Evolutionary conservation across 2,888 invertebrate species (phyloP), one percentile per base, ranked within the genome.

Genomic region (Scaptomyza caliginosa): DNA sequence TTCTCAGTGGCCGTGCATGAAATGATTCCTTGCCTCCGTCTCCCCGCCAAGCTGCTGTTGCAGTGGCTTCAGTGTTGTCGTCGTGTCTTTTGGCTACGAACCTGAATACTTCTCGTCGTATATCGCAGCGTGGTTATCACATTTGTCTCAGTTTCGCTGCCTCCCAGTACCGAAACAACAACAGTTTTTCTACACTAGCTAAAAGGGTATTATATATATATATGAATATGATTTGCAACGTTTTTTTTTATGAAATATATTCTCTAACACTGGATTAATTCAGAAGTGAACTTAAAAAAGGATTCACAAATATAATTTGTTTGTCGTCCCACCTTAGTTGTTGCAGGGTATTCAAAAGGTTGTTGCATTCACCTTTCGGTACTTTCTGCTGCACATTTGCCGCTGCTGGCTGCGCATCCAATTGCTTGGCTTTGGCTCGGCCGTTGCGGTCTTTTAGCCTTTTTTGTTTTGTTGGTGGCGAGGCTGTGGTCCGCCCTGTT

Each of bases 41-140:
- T 45, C n/a, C 5, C 38, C 5, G 1, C 10, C 13, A 5, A 13
- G 32, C 4, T 19, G 38, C 26, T 17, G 17, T 7, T 32, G 38
- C 43, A 8, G 32, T 30, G 13, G 32, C 36, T 28, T 17, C 32
- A 10, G 26, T 69, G 59, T 69, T 64, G 62, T 66, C 67, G 73
- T 81, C 80, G 87, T 81, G 81, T 81, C 81, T 86, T 65, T 62
- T 28, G 65, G 48, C 39, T 58, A 40, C 51, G 52, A 48, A 56
- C 45, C 68, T 68, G 64, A 59, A 56, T 46, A 36, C 70, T 70
- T 49, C 75, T 78, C 34, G 16, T 16, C 63, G 71, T 86, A 76
- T 79, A 86, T 88, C 88, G 88, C 86, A 64, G 86, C 84, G 86
- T 88, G 84, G 73, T 86, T 84, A 88, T 84, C 88, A 88, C 86